phyloP scores from a whole-genome alignment of 2,113 vertebrate genomes.

The Meriones unguiculatus region DNA sequence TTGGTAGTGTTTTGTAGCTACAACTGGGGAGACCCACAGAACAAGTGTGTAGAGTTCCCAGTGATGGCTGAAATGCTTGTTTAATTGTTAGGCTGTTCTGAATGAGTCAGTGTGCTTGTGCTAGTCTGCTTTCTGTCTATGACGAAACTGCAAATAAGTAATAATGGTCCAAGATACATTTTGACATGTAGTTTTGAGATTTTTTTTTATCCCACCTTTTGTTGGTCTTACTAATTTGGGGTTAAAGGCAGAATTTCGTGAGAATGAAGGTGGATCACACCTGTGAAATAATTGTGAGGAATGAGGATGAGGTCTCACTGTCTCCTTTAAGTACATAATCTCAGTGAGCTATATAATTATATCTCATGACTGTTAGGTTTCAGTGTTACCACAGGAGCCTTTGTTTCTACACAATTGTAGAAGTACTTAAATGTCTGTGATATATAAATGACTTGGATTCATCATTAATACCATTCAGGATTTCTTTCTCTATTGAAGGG shows the following conservation, averaged over 20 bases:
- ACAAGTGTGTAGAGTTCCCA: not conserved
- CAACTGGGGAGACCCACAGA: not conserved
- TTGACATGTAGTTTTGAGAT: not conserved
- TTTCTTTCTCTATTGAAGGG: not conserved
- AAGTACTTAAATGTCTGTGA: not conserved
- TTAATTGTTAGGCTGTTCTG: not conserved
- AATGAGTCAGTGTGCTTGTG: not conserved
- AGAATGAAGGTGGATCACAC: not conserved
- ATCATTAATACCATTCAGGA: not conserved
- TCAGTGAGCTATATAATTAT: not conserved
- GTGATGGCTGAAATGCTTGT: not conserved
- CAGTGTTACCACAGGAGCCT: not conserved
- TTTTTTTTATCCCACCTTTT: not conserved
- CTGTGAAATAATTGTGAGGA: not conserved
- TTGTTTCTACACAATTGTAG: not conserved
- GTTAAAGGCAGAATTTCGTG: not conserved
- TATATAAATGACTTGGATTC: not conserved
- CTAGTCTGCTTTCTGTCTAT: not conserved
- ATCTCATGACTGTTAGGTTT: not conserved
- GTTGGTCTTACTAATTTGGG: not conserved
- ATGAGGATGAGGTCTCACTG: rapidly evolving
- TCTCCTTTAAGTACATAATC: not conserved
- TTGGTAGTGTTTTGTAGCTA: not conserved
- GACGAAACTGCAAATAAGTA: not conserved
- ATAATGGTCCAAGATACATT: not conserved